phyloP scores from a whole-genome alignment of 2,888 invertebrate species.

The Pristionchus maxplancki region DNA sequence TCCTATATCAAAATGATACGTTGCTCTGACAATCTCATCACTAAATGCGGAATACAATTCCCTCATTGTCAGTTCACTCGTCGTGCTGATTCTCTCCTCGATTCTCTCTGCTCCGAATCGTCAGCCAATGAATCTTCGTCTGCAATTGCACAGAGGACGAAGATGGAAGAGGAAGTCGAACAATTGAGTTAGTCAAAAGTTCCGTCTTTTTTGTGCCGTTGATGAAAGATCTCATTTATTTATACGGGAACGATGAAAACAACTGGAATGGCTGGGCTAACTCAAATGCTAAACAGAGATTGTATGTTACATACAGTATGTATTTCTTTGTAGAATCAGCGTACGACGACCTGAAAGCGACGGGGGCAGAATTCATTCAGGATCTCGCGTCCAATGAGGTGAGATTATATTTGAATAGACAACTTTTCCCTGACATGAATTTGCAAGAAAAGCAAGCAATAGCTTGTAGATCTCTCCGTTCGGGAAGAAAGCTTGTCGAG shows the following conservation, averaged over 20 bases:
- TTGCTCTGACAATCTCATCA: no score
- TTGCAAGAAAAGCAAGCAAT: not conserved
- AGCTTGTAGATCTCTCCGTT: slow-evolving; percentile 73
- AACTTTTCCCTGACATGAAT: no score
- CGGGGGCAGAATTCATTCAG: slow-evolving; percentile 54
- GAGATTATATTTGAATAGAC: no score
- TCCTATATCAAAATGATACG: no score
- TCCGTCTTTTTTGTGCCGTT: no score
- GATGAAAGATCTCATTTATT: no score
- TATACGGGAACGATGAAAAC: no score
- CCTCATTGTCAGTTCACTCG: slow-evolving; percentile 76
- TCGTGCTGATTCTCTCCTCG: slow-evolving; percentile 78
- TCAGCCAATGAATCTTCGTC: slow-evolving; percentile 75
- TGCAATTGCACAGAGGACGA: slow-evolving; percentile 77
- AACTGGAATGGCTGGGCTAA: no score
- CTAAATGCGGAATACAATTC: not conserved
- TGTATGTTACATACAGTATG: no score
- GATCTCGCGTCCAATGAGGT: slow-evolving; percentile 56
- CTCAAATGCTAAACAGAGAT: no score
- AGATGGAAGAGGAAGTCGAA: slow-evolving; percentile 78
- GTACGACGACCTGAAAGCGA: slow-evolving; percentile 55
- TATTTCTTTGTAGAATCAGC: slow-evolving; percentile 53
- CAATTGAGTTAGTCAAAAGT: slow-evolving; percentile 72
- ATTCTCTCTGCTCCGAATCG: slow-evolving; percentile 78
- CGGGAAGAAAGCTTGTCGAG: slow-evolving; percentile 72